Percentiles rank a stretch among this genome's conserved stretches.
phyloP scores from a whole-genome alignment of 2,797 vertebrate genomes.

The Melanotaenia pygmaea region DNA sequence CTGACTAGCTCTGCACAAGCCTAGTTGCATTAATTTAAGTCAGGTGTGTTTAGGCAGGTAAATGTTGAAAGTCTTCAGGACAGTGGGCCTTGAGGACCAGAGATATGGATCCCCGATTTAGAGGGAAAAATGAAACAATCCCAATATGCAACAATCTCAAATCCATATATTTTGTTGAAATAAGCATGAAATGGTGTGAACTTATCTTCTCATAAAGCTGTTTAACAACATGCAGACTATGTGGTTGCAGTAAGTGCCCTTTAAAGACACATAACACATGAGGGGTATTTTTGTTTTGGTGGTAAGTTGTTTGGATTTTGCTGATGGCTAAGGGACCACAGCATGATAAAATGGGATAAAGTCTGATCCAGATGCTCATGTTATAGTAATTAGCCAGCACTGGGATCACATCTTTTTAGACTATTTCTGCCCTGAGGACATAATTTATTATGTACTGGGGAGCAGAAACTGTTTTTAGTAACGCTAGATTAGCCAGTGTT shows the following conservation, averaged over 20 bases:
- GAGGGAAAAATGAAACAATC: constrained; percentile 14
- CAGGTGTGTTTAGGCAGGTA: no score
- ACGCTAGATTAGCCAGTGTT: constrained; percentile 27
- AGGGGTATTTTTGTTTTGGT: constrained; percentile 36
- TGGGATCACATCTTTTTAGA: constrained; percentile 38
- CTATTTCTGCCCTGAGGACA: constrained; percentile 18
- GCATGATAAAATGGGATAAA: constrained; percentile 44
- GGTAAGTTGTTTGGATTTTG: constrained; percentile 53
- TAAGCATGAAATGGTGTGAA: constrained; percentile 20
- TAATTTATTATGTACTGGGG: constrained; percentile 30
- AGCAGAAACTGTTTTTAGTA: constrained; percentile 22
- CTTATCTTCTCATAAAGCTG: constrained; percentile 8
- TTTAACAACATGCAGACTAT: constrained; percentile 40
- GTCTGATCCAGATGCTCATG: constrained; percentile 49
- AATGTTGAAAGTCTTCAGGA: no score
- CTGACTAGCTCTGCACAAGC: no score
- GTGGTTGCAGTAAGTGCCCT: constrained; percentile 60
- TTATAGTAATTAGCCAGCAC: constrained; percentile 53
- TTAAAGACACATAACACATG: constrained; percentile 42
- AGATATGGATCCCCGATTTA: no score
- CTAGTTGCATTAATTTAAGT: no score
- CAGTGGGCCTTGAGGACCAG: no score
- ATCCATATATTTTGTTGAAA: constrained; percentile 9
- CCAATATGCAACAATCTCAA: constrained; percentile 30
- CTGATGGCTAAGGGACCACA: constrained; percentile 40